A percentile compares a stretch with the other conserved stretches of the same genome.
phyloP scores from a whole-genome alignment of 2,113 vertebrate species.

The Oryzias celebensis region DNA sequence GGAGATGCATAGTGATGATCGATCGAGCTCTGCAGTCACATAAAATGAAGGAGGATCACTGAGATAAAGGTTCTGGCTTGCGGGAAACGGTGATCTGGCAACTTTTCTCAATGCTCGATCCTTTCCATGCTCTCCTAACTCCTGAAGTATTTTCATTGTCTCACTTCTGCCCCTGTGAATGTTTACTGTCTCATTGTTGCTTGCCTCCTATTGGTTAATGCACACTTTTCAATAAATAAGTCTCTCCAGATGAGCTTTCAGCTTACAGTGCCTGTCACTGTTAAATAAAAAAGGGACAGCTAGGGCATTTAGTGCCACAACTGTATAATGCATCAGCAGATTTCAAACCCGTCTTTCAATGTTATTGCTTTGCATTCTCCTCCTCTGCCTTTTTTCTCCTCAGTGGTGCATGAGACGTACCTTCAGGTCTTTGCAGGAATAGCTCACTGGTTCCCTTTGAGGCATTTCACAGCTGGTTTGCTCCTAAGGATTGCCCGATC shows the following conservation, averaged over 20 bases:
- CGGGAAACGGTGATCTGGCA: conserved; percentile 21
- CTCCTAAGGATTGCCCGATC: conserved; percentile 61
- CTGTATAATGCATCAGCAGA: conserved; percentile 48
- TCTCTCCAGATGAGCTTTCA: conserved; percentile 31
- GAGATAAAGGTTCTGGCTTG: conserved; percentile 27
- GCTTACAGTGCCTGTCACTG: conserved; percentile 41
- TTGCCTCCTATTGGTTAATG: conserved; percentile 7
- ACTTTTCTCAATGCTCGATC: conserved; percentile 43
- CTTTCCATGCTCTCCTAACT: conserved; percentile 8
- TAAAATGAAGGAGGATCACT: conserved; percentile 19
- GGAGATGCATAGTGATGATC: conserved; percentile 44
- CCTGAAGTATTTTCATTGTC: conserved; percentile 8
- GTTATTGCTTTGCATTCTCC: conserved; percentile 9
- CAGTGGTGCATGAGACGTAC: conserved; percentile 56
- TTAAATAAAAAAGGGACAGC: conserved; percentile 44
- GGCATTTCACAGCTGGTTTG: conserved; percentile 72
- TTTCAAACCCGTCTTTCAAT: conserved; percentile 33
- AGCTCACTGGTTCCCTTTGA: conserved; percentile 65
- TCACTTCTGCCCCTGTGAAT: conserved; percentile 6
- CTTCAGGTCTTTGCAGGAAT: conserved; percentile 75
- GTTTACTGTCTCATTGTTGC: conserved; percentile 7
- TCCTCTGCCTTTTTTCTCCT: conserved; percentile 22
- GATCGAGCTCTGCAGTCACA: conserved; percentile 51
- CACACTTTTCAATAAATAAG: conserved; percentile 27
- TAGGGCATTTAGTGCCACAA: conserved; percentile 20